A percentile compares a stretch with the other conserved stretches of the same genome.
Evolutionary conservation across 2,113 vertebrate species (phyloP).

Genomic region (Oncorhynchus mykiss): DNA sequence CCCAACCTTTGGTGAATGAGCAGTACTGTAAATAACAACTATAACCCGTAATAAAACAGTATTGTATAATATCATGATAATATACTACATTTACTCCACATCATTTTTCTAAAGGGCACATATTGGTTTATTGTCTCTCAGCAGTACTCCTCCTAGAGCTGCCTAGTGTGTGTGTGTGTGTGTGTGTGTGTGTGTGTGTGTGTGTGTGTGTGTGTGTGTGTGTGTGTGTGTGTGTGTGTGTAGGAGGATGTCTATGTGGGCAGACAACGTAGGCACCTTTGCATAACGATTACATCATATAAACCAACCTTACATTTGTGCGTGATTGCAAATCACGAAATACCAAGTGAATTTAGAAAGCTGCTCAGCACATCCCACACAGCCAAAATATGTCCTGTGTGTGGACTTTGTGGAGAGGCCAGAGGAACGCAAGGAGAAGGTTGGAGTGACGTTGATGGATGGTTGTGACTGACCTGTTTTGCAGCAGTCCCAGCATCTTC

Average conservation of each 20-base stretch:
- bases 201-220: no score
- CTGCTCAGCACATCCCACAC: neutral
- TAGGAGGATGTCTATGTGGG: neutral
- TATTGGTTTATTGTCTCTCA: neutral
- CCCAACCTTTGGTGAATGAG: slow-evolving; percentile 21
- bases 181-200: no score
- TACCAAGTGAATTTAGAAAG: no score
- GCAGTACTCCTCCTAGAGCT: slow-evolving; percentile 5
- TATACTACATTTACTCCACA: slow-evolving; percentile 4
- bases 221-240: no score
- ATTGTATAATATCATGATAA: neutral
- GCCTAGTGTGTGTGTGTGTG: no score
- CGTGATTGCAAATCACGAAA: neutral
- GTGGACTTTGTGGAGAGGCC: neutral
- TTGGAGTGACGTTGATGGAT: slow-evolving; percentile 8
- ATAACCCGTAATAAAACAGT: neutral
- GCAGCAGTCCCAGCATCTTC: slow-evolving; percentile 24
- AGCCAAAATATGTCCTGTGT: neutral
- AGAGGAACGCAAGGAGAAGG: neutral
- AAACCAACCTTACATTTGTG: no score
- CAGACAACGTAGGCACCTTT: neutral
- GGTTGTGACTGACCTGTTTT: slow-evolving; percentile 62
- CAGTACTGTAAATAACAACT: no score
- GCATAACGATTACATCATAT: neutral
- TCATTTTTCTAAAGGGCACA: slow-evolving; percentile 40